Conservation (phyloP, 2,797 vertebrate genomes). For the Coregonus suidteri region DNA sequence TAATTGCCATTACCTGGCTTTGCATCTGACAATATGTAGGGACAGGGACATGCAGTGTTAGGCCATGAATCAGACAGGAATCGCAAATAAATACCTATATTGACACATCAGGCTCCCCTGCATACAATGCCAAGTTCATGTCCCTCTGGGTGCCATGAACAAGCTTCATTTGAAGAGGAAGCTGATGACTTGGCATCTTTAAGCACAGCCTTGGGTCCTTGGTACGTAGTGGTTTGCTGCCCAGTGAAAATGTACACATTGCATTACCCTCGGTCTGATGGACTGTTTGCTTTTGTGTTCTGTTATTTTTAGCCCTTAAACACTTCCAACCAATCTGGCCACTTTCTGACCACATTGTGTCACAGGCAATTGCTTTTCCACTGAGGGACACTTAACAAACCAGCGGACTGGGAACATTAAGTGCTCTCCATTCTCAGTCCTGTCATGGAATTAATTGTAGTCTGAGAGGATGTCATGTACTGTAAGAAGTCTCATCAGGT, state of each 20-base stretch:
- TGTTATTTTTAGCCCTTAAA: constrained; percentile 23
- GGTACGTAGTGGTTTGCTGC: constrained; percentile 26
- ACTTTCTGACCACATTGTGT: constrained; percentile 18
- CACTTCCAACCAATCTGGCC: constrained; percentile 6
- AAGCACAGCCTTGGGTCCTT: constrained; percentile 22
- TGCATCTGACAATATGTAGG: not conserved
- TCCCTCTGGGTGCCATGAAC: constrained; percentile 5
- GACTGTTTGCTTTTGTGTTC: constrained; percentile 46
- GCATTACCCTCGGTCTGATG: constrained; percentile 54
- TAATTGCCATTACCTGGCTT: not conserved
- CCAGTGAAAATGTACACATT: constrained; percentile 37
- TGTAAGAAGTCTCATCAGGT: not conserved
- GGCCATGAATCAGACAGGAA: constrained; percentile 16
- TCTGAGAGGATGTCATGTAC: not conserved
- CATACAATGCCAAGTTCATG: not conserved
- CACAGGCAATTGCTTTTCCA: not conserved
- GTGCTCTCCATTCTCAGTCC: constrained; percentile 21
- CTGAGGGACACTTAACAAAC: constrained; percentile 18
- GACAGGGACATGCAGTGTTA: not conserved
- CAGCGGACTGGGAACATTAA: constrained; percentile 9
- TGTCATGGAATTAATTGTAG: constrained; percentile 10
- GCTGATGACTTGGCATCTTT: constrained; percentile 24
- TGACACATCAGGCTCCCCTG: not conserved
- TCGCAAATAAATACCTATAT: constrained; percentile 16
- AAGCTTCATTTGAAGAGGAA: constrained; percentile 33